Evolutionary conservation across 2,888 invertebrate species (phyloP).

Genomic region (Horisme vitalbata): DNA sequence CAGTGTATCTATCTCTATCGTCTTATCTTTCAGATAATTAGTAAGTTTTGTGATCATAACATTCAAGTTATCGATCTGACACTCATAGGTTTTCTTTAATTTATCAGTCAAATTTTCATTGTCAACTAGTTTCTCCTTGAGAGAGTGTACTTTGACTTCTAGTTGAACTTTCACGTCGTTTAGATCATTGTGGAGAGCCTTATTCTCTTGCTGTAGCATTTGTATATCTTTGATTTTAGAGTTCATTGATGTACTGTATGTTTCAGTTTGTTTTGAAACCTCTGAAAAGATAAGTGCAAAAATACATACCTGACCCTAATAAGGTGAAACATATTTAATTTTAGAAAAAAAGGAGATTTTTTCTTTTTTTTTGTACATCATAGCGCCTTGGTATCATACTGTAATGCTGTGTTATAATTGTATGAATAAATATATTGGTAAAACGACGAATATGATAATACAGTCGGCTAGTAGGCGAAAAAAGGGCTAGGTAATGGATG

Average conservation of each 20-base stretch:
- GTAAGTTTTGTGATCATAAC: slow-evolving; percentile 59
- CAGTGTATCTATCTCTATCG: slow-evolving; percentile 48
- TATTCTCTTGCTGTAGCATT: slow-evolving; percentile 50
- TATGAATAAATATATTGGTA: too few species aligned
- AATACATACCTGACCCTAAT: too few species aligned
- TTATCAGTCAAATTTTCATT: slow-evolving; percentile 61
- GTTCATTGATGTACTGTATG: slow-evolving; percentile 40
- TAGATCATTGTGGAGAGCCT: slow-evolving; percentile 50
- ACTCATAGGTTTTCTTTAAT: slow-evolving; percentile 57
- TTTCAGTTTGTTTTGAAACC: slow-evolving; percentile 43
- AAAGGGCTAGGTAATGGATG: too few species aligned
- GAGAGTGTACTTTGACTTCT: slow-evolving; percentile 59
- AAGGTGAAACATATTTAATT: too few species aligned
- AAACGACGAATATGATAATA: too few species aligned
- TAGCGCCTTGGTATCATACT: too few species aligned
- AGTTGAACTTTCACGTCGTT: slow-evolving; percentile 58
- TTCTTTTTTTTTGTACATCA: too few species aligned
- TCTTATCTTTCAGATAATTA: slow-evolving; percentile 60
- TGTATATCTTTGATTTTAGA: slow-evolving; percentile 47
- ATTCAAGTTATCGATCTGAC: slow-evolving; percentile 61
- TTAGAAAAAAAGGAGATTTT: too few species aligned
- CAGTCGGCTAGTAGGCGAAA: too few species aligned
- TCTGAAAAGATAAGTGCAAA: slow-evolving; percentile 43
- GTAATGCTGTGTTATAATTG: too few species aligned
- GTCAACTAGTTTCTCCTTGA: slow-evolving; percentile 59